Percentiles rank a stretch among this genome's conserved stretches.
Conservation (phyloP, 1,140 invertebrate species). For the Paralvinella palmiformis region DNA sequence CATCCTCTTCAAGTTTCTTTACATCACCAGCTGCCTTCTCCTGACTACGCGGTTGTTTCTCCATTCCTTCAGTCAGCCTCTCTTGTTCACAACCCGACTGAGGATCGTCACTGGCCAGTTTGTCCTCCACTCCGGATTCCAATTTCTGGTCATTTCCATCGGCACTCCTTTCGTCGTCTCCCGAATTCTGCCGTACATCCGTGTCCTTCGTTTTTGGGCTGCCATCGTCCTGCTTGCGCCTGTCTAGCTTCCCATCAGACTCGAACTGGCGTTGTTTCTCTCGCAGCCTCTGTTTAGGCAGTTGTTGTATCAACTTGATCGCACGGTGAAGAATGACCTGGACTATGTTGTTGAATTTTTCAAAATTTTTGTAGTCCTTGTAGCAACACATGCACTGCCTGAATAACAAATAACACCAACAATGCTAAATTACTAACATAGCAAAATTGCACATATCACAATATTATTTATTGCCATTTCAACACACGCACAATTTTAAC, state of each 20-base stretch:
- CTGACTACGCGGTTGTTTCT: conserved; percentile 10
- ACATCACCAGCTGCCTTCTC: conserved; percentile 17
- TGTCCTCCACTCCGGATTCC: conserved; percentile 9
- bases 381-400: conserved; percentile 89
- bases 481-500: not conserved
- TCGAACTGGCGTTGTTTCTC: conserved; percentile 20
- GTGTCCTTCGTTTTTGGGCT: conserved; percentile 8
- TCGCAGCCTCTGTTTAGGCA: conserved; percentile 30
- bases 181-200: not conserved
- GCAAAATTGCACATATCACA: not conserved
- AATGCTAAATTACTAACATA: not conserved
- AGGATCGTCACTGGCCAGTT: not conserved
- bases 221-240: conserved; percentile 19
- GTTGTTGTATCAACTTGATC: conserved; percentile 45
- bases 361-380: conserved; percentile 81
- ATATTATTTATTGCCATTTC: not conserved
- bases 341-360: conserved; percentile 76
- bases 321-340: conserved; percentile 63
- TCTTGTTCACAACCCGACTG: conserved; percentile 15
- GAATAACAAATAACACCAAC: conserved; percentile 16
- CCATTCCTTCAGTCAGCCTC: too few species aligned
- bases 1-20: conserved; percentile 32
- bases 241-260: not conserved
- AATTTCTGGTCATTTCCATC: conserved; percentile 15
- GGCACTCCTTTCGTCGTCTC: conserved; percentile 10